Evolutionary conservation across 2,113 vertebrate species (phyloP), one percentile per base, ranked within the genome.

Genomic region (Podiceps cristatus): DNA sequence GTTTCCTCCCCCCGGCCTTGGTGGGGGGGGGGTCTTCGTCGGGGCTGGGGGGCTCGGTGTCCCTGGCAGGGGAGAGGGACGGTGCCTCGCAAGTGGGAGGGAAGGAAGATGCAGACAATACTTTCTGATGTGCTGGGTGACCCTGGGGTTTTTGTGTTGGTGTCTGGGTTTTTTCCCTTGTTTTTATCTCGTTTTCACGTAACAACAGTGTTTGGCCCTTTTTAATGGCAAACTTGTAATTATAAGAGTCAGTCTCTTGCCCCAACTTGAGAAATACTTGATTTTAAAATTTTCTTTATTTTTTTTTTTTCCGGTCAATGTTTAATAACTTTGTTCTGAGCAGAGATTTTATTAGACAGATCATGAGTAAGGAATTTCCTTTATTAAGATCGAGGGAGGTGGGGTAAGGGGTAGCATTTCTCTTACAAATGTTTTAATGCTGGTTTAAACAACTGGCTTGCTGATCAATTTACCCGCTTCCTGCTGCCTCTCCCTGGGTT

Each of bases 361-460:
- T 94, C 88, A 77, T 92, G 95, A 94, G 95, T 93, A 94, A 97
- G 95, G 96, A 92, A 94, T 97, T 97, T 96, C 77, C 85, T 93
- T 95, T 94, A 68, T 90, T 31, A 20, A 55, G 47, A 40, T 11
- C 4, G 53, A n/a, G 85, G 86, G 86, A 37, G 58, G 66, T 90
- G 66, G 89, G 74, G 24, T 63, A 9, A 15, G 63, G 87, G 94
- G 33, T 4, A 14, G n/a, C 25, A 8, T 55, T 60, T 67, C 7
- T 73, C 72, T 28, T 8, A 2, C 4, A 0, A 0, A 2, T 27
- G 14, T 42, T 93, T 88, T 50, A 18, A 1, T 4, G 56, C 42
- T 24, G 37, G 1, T 42, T 63, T 18, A 12, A 79, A 47, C 47
- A 11, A 8, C 49, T 18, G 1, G 23, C 2, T 10, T 2, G 24